Conservation (phyloP, 2,797 vertebrate species). For the Hipposideros larvatus region DNA sequence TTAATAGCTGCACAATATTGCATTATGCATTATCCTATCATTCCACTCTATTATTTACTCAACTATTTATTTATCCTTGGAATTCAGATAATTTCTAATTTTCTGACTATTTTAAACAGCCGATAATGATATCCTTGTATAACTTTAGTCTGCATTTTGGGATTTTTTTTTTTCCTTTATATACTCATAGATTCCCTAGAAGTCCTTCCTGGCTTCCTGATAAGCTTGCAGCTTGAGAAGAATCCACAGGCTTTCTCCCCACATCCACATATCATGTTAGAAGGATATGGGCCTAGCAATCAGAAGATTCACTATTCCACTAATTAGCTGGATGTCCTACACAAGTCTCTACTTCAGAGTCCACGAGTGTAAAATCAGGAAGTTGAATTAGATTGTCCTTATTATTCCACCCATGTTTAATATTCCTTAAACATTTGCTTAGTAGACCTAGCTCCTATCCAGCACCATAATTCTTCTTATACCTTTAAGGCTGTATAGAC, state of each 20-base stretch:
- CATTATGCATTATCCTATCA: not conserved
- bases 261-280: not conserved
- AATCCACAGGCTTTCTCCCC: not conserved
- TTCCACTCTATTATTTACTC: slow-evolving; percentile 19
- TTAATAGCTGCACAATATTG: not conserved
- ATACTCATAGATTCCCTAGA: not conserved
- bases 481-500: not conserved
- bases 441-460: not conserved
- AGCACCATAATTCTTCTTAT: not conserved
- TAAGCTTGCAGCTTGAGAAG: not conserved
- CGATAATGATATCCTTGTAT: slow-evolving; percentile 27
- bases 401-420: not conserved
- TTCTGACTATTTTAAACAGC: not conserved
- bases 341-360: not conserved
- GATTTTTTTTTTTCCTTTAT: not conserved
- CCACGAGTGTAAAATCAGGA: not conserved
- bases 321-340: not conserved
- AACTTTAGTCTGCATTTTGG: not conserved
- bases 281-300: not conserved
- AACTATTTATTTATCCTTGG: not conserved
- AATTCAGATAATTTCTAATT: slow-evolving; percentile 52
- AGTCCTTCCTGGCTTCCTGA: not conserved
- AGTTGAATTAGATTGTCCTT: not conserved
- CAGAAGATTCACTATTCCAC: not conserved
- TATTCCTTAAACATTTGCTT: slow-evolving; percentile 1